These are phyloP conservation scores for Mallotus villosus DNA, from an alignment of 2,797 vertebrate genomes.

Conservation along the genomic window DNA sequence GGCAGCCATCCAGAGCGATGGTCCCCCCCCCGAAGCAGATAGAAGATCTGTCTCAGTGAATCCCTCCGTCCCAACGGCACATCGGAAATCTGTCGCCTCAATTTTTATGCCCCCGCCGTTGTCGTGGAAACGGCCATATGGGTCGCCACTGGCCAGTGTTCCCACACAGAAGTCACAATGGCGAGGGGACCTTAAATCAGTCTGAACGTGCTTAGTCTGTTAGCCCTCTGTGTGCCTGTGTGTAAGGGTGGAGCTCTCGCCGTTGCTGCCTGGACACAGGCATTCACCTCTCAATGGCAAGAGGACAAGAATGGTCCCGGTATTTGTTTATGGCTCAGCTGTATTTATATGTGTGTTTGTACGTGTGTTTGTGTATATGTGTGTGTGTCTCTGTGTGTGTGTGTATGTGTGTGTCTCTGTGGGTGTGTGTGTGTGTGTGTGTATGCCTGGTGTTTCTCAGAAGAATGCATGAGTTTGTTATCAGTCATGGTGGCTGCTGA, in stretches of 20 bases:
- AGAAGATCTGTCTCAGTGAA: slow-evolving; percentile 10
- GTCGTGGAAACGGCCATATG: slow-evolving; percentile 37
- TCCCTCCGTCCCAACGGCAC: slow-evolving; percentile 5
- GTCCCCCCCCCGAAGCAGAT: slow-evolving; percentile 4
- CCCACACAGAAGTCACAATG: slow-evolving; percentile 42
- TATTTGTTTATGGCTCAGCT: slow-evolving; percentile 52
- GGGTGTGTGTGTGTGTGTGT: slow-evolving; percentile 1
- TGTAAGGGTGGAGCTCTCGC: slow-evolving; percentile 37
- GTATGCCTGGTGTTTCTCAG: neutral
- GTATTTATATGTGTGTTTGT: neutral
- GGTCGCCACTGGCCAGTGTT: slow-evolving; percentile 35
- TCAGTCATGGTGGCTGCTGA: neutral
- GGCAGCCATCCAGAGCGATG: slow-evolving; percentile 23
- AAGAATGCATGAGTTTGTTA: neutral
- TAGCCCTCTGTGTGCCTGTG: slow-evolving; percentile 3
- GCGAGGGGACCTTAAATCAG: slow-evolving; percentile 39
- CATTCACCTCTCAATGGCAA: slow-evolving; percentile 19
- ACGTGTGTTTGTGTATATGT: neutral
- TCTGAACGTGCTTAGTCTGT: slow-evolving; percentile 23
- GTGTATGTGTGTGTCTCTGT: neutral
- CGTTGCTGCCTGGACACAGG: slow-evolving; percentile 34
- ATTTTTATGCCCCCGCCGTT: slow-evolving; percentile 32
- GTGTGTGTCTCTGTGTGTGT: neutral
- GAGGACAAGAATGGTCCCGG: slow-evolving; percentile 50
- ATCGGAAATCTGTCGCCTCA: slow-evolving; percentile 27